phyloP scores from a whole-genome alignment of 2,888 invertebrate genomes.

The Acronicta alni region DNA sequence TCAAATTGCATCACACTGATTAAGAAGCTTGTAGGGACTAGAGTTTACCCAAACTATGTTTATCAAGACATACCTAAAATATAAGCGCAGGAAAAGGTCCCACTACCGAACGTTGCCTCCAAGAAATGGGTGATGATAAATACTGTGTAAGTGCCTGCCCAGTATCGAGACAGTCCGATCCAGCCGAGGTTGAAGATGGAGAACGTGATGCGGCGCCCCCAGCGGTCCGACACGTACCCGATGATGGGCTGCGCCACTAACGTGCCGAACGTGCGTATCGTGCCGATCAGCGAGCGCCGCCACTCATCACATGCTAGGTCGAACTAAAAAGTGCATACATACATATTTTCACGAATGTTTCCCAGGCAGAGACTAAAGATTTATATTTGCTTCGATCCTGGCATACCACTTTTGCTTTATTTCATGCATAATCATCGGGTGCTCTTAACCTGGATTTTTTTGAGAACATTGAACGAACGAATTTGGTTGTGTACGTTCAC shows the following conservation, averaged over 20 bases:
- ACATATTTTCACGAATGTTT: too few species aligned
- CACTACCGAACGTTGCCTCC: slow-evolving; percentile 91
- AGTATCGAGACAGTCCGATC: slow-evolving; percentile 90
- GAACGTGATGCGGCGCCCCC: slow-evolving; percentile 90
- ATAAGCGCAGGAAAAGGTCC: slow-evolving; percentile 91
- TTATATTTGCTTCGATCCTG: too few species aligned
- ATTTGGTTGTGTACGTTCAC: too few species aligned
- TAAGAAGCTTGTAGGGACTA: neutral
- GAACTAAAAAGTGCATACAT: slow-evolving; percentile 89
- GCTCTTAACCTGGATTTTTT: too few species aligned
- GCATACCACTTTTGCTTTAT: too few species aligned
- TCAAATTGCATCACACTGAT: too few species aligned
- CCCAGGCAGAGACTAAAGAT: too few species aligned
- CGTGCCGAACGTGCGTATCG: slow-evolving; percentile 91
- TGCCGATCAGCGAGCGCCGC: slow-evolving; percentile 92
- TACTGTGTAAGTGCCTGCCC: slow-evolving; percentile 90
- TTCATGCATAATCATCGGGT: too few species aligned
- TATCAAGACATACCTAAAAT: slow-evolving; percentile 88
- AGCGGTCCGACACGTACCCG: slow-evolving; percentile 93
- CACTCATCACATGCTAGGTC: slow-evolving; percentile 91
- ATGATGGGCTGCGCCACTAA: slow-evolving; percentile 91
- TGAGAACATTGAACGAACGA: too few species aligned
- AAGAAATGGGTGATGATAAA: slow-evolving; percentile 92
- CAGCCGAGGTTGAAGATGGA: slow-evolving; percentile 89
- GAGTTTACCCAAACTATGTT: neutral